Base-by-base conservation (phyloP, 2,113 vertebrate genomes). In the Nymphicus hollandicus region DNA sequence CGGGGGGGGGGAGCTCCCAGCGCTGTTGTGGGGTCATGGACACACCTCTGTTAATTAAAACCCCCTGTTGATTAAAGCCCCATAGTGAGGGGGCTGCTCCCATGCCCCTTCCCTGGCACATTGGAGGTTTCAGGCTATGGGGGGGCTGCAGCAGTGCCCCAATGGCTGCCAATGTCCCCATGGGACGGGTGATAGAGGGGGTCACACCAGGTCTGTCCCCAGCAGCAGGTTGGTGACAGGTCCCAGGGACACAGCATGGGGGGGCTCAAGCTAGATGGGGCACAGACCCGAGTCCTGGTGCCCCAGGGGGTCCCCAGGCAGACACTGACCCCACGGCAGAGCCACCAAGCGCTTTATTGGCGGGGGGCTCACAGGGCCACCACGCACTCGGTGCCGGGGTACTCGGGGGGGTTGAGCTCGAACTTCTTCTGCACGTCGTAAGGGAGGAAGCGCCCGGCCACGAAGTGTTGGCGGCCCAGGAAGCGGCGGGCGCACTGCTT, bases 401-500 rank as follows among this genome's bases (percentile, higher is more conserved):
- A 99, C 13, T 98, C 98, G 4, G 99, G 99, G 28, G 98, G 98
- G 96, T 99, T 98, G 71, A 99, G 98, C 80, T 99, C 98, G 0
- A 99, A 99, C 97, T 99, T 99, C 91, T 99, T 99, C 97, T 99
- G 99, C 95, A 99, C 97, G 33, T 99, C 99, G 41, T 99, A 98
- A 6, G 99, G 99, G 81, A 99, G 98, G 97, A 99, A 99, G 20
- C 99, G 98, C 50, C 99, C 99, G 1, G 99, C 99, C 95, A 99
- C 98, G 63, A 99, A 99, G 95, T 99, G 99, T 50, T 97, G 97
- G 96, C 99, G 99, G 81, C 99, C 99, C 4, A 98, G 97, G 97
- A 99, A 99, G 78, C 97, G 98, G 8, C 97, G 92, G 15, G 99
- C 98, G 4, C 98, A 99, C 78, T 97, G 98, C 97, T 99, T 99